Percentiles rank a stretch among this genome's conserved stretches.
These are phyloP conservation scores for Phyllotreta cruciferae DNA, from an alignment of 2,888 invertebrate genomes.

Conservation along the genomic window DNA sequence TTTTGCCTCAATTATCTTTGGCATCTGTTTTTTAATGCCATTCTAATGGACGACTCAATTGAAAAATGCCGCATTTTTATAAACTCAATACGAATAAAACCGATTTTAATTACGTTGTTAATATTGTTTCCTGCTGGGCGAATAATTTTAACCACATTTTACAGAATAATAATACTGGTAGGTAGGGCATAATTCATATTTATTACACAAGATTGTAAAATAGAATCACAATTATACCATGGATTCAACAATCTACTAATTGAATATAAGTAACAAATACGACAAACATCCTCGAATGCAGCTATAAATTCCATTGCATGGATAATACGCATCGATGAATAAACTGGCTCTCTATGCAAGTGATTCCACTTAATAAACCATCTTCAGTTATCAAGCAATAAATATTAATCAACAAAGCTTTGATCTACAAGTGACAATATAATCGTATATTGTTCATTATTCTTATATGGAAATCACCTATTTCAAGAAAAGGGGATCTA, in stretches of 20 bases:
- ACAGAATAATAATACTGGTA: too few relatives aligned
- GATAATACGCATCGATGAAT: slow-evolving; percentile 16
- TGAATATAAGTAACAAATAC: slow-evolving; percentile 11
- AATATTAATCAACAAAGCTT: slow-evolving; percentile 19
- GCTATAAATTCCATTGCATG: slow-evolving; percentile 11
- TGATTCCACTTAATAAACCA: slow-evolving; percentile 18
- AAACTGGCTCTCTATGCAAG: slow-evolving; percentile 5
- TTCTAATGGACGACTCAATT: too few relatives aligned
- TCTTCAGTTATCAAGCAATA: slow-evolving; percentile 16
- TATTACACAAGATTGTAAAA: not conserved
- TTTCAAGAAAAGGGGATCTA: too few relatives aligned
- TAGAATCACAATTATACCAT: not conserved
- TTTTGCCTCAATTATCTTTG: not conserved
- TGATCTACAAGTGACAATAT: slow-evolving; percentile 13
- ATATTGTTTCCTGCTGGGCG: too few relatives aligned
- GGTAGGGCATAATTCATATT: too few relatives aligned
- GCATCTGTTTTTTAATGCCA: slow-evolving; percentile 7
- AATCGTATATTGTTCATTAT: not conserved
- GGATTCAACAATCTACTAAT: not conserved
- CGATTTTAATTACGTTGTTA: too few relatives aligned
- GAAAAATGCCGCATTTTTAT: too few relatives aligned
- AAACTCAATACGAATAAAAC: too few relatives aligned
- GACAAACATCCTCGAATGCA: slow-evolving; percentile 4
- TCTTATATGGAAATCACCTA: too few relatives aligned
- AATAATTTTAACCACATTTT: too few relatives aligned